Base-by-base conservation (phyloP, 2,113 vertebrate genomes). In the Aleadryas rufinucha region DNA sequence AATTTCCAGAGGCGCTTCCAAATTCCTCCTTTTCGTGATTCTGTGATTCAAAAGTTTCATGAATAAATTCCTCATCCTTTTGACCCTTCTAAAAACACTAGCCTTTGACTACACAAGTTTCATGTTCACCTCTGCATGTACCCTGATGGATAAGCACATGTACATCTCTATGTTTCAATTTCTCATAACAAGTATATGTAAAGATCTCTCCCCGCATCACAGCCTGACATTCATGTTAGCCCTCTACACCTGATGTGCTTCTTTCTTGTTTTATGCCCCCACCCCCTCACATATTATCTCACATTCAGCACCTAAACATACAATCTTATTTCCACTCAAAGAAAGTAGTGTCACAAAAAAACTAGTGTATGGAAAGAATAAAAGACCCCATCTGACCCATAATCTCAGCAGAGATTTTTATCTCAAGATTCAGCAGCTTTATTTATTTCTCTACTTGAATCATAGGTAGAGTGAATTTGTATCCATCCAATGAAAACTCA, bases 281-380 rank as follows among this genome's bases (percentile, higher is more conserved):
- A 79, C 1, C 0, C 6, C 2, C 13, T 61, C n/a, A 49, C 3
- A 5, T 61, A 18, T 18, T 23, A 39, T 10, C n/a, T 64, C 22
- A 41, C 13, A 42, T 59, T 76, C 19, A 77, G n/a, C 9, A 71
- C 24, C 7, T 37, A 66, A 49, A 44, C 13, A 39, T 20, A 7
- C 6, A 60, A 7, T 50, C 33, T 42, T 78, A 42, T 56, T 71
- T 84, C 33, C 35, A n/a, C 18, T 63, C 14, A 76, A 57, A 68
- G 6, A 27, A 72, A 39, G 20, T 9, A 52, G 3, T 45, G 37
- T 45, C 9, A 24, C 13, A 17, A 66, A 53, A 54, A 59, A 16
- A 1, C 3, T 45, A n/a, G 11, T 20, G 14, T 26, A 61, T n/a
- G 42, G 53, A 57, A 61, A 45, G 2, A 84, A 60, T 26, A 76